Evolutionary conservation across 2,888 invertebrate genomes (phyloP).

Genomic region (Rhaphigaster nebulosa): DNA sequence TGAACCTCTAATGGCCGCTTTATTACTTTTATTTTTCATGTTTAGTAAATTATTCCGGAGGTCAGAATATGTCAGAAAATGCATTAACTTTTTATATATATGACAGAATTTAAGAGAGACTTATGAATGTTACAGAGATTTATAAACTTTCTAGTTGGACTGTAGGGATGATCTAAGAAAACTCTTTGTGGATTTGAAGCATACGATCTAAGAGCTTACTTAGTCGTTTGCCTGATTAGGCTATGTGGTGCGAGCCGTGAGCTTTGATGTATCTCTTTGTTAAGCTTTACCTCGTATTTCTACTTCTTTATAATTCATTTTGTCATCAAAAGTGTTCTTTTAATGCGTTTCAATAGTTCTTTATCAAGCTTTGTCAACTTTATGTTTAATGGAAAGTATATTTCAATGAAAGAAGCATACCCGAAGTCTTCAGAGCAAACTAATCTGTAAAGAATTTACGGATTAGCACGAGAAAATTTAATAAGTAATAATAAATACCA

Average conservation of each 20-base stretch:
- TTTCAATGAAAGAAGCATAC: too few relatives aligned
- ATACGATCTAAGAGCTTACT: not conserved
- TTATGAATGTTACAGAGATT: not conserved
- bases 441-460: too few relatives aligned
- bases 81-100: too few relatives aligned
- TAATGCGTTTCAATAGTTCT: not conserved
- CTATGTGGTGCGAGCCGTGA: not conserved
- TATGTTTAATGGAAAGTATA: not conserved
- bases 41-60: too few relatives aligned
- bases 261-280: not conserved
- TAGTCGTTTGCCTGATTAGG: not conserved
- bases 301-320: not conserved
- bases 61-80: too few relatives aligned
- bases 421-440: too few relatives aligned
- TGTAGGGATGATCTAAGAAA: not conserved
- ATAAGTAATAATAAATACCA: too few relatives aligned
- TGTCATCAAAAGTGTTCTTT: not conserved
- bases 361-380: not conserved
- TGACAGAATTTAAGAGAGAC: too few relatives aligned
- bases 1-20: too few relatives aligned
- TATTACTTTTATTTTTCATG: too few relatives aligned
- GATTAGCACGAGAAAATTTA: too few relatives aligned
- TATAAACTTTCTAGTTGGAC: not conserved
- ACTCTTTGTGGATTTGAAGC: not conserved
- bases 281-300: not conserved